Conservation (phyloP, 1,140 invertebrate genomes). For the Drosophila baimaii region DNA sequence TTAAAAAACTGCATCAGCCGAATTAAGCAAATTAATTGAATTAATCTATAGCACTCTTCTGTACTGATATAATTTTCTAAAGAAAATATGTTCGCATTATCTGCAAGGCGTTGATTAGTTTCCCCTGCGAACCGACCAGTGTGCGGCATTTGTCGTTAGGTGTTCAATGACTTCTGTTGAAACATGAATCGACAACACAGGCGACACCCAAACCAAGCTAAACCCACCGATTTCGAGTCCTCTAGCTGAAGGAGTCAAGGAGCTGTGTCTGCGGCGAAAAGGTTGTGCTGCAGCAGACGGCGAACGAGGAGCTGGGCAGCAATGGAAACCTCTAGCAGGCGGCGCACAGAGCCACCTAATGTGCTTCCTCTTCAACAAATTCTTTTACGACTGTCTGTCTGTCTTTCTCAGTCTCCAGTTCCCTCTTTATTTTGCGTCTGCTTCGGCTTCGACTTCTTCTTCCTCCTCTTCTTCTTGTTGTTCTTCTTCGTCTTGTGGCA, state of each 20-base stretch:
- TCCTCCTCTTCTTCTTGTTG: slow-evolving; percentile 1
- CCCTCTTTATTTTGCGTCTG: slow-evolving; percentile 6
- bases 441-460: slow-evolving; percentile 4
- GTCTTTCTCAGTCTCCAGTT: slow-evolving; percentile 14
- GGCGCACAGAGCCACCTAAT: slow-evolving; percentile 66
- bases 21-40: background rate
- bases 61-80: background rate
- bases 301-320: slow-evolving; percentile 7
- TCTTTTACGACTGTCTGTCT: slow-evolving; percentile 73
- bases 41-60: background rate
- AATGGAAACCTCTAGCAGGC: slow-evolving; percentile 43
- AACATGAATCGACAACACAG: slow-evolving; percentile 81
- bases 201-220: slow-evolving; percentile 41
- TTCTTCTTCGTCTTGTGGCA: slow-evolving; percentile 23
- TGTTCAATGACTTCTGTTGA: slow-evolving; percentile 81
- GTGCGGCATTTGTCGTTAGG: slow-evolving; percentile 62
- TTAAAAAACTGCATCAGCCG: background rate
- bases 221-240: slow-evolving; percentile 26
- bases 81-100: background rate
- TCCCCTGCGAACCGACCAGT: slow-evolving; percentile 21
- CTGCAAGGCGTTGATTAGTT: background rate
- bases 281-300: slow-evolving; percentile 2
- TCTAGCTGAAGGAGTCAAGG: slow-evolving; percentile 49
- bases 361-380: slow-evolving; percentile 78
- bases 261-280: slow-evolving; percentile 23